Evolutionary conservation across 2,113 vertebrate species (phyloP), one percentile per base, ranked within the genome.

Genomic region (Oreochromis niloticus): DNA sequence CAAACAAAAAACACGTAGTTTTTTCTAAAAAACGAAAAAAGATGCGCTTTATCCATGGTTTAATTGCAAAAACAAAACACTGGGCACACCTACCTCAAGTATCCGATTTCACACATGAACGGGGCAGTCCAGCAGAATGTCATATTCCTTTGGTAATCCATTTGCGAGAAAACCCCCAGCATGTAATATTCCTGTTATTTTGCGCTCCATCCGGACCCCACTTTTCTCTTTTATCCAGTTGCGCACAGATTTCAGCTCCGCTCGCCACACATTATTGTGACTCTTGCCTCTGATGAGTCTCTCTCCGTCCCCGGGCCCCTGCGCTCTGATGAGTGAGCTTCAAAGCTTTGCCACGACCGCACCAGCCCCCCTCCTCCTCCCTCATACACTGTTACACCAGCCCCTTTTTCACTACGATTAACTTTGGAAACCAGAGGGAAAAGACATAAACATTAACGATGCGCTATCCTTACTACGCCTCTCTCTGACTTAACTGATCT

Each of bases 301-400:
- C 46, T 80, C 30, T 91, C 87, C 88, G 94, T 96, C 92, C 93
- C 87, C 87, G 89, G 94, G 94, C 91, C 94, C 90, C 92, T 87
- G 93, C 81, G 91, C 91, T 93, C 94, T 94, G 95, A 92, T 95
- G 94, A 96, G 94, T 95, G 96, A 96, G 96, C 96, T 95, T 95
- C 95, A 96, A 95, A 96, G 95, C 94, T 92, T 82, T 91, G 92
- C 94, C 86, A 91, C 93, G 95, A 97, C 95, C 94, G 94, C 93
- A 95, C 91, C 91, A 92, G 91, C 92, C 93, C 90, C 89, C 81
- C 73, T 27, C 82, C 66, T 39, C 22, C 48, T 75, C 91, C 73
- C 87, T 66, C 89, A 57, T 34, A 79, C 84, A 54, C 56, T 80
- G 14, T 85, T 39, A 85, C 89, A 89, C 87, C 91, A 88, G 88